Base-by-base conservation (phyloP, 1,140 invertebrate species). In the Trissolcus basalis region DNA sequence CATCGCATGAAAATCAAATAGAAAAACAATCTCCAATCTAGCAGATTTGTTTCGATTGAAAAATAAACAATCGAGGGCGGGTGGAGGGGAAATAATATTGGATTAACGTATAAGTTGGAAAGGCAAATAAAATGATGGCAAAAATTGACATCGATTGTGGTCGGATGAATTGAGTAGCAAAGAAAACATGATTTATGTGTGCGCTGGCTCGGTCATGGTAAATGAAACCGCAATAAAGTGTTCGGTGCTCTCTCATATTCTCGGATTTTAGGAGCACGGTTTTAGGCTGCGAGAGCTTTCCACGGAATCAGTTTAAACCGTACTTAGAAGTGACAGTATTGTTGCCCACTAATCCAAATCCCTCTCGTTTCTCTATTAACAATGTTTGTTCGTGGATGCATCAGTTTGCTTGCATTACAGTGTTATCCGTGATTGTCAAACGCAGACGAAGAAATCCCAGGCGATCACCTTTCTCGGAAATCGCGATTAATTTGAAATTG, bases 281-380 rank as follows among this genome's bases (percentile, higher is more conserved):
- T 78, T 77, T 64, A 53, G 73, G 81, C 77, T 79, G 81, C 76
- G 45, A 80, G 81, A 78, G 19, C 19, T 80, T 74, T 80, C 79
- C 74, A 72, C 67, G 78, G 67, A 81, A 82, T 84, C 82, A 80
- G 79, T 80, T 85, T 84, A 86, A 83, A 77, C 49, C 67, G 61
- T 83, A 84, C 73, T 81, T 77, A 81, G 78, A 86, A 85, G 83
- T 84, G 83, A 84, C 80, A 83, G 78, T 80, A 78, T 80, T 86
- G 81, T 82, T 77, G 79, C 51, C 76, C 80, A 79, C 78, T 85
- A 85, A 86, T 86, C 82, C 79, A 83, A 84, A 84, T 73, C 60
- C 73, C 43, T 44, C 54, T 64, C 71, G 77, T 78, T 78, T 70
- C 64, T 67, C 76, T 77, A 63, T 74, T 78, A 81, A 48, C 74